Percentiles rank a stretch among this genome's conserved stretches.
phyloP scores from a whole-genome alignment of 1,140 invertebrate genomes.

The Drosophila bocki region DNA sequence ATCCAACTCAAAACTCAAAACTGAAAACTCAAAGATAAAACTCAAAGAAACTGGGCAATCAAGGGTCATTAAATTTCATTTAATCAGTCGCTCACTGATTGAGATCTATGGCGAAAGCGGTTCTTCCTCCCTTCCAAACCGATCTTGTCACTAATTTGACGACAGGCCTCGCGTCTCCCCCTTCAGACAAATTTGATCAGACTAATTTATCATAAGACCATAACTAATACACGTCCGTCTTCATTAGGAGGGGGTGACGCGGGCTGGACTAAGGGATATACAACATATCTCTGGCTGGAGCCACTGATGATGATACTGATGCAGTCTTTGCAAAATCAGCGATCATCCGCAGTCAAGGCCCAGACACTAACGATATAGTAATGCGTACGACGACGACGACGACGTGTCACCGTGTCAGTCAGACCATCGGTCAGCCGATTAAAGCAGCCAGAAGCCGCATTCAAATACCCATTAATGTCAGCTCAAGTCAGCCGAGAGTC shows the following conservation, averaged over 20 bases:
- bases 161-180: conserved; percentile 12
- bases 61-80: conserved; percentile 43
- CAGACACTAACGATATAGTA: conserved; percentile 60
- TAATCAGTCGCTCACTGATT: conserved; percentile 36
- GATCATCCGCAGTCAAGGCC: conserved; percentile 47
- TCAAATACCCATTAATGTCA: conserved; percentile 79
- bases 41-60: conserved; percentile 1
- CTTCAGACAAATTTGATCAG: conserved; percentile 40
- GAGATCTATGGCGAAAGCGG: conserved; percentile 43
- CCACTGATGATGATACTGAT: conserved; percentile 12
- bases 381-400: conserved; percentile 27
- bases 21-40: background rate
- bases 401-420: conserved; percentile 54
- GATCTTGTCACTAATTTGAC: conserved; percentile 46
- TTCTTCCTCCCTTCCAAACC: background rate
- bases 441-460: conserved; percentile 72
- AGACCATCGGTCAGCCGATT: conserved; percentile 58
- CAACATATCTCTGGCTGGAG: background rate
- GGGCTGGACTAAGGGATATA: background rate
- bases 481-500: conserved; percentile 58
- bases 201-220: conserved; percentile 62
- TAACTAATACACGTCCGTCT: conserved; percentile 58
- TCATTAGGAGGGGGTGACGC: conserved; percentile 29
- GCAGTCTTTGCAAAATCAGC: conserved; percentile 36
- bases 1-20: background rate